Base-by-base conservation (phyloP, 2,113 vertebrate genomes). In the Cyphomyrus discorhynchus region DNA sequence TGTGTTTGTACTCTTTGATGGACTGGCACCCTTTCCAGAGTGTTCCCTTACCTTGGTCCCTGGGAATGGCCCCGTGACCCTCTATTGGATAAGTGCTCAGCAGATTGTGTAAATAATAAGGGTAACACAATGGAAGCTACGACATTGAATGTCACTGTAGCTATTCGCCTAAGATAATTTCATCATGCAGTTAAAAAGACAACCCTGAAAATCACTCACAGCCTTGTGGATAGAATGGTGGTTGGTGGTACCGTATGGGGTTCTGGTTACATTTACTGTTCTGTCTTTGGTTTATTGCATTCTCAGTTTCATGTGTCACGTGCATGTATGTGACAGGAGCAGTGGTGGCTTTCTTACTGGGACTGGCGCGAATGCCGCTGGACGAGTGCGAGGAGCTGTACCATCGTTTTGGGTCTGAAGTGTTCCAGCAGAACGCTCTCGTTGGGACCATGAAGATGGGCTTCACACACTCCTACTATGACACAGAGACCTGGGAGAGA, bases 391-490 rank as follows among this genome's bases (percentile, higher is more conserved):
- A 92, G 39, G 94, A 96, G 6, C 94, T 96, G 94, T 96, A 96
- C 90, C 92, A 91, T 10, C 94, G 93, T 0, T 95, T 96, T 88
- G 95, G 95, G 31, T 93, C 94, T 2, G 95, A 96, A 31, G 95
- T 96, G n/a, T 96, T 96, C 90, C 90, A 88, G 13, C 95, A 96
- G 90, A 96, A 96, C 89, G 94, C 90, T 0, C 92, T 96, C 86
- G 93, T 96, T 11, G 95, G 95, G 70, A 95, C 95, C 0, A 52
- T 96, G 91, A 95, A 96, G 91, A 96, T 96, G 96, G 95, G 95
- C 90, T 96, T 94, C 95, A 95, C 88, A 89, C 95, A 96, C 90
- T 95, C 95, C 45, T 96, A 96, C 92, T 96, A 96, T 88, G 93
- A 91, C 93, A 95, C 95, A 8, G 93, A 95, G 90, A 96, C 92